Conservation (phyloP, 2,797 vertebrate species). For the Antennarius maculatus region DNA sequence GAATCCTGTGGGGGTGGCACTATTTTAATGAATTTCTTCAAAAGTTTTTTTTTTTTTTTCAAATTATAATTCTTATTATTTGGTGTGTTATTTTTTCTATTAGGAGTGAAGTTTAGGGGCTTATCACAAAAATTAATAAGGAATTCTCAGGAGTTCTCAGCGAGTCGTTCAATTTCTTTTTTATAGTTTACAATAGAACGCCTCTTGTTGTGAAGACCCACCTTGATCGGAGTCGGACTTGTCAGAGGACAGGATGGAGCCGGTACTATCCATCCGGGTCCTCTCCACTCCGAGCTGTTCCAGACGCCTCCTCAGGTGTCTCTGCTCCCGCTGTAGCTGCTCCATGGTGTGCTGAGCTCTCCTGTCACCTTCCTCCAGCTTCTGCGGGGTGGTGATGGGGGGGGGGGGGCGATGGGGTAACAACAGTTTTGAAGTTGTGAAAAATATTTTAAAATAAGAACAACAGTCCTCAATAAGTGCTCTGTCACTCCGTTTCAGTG, state of each 20-base stretch:
- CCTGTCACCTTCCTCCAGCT: constrained; percentile 91
- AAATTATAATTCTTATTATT: no score
- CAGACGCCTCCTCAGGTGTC: constrained; percentile 92
- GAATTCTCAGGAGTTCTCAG: no score
- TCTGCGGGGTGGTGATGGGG: constrained; percentile 69
- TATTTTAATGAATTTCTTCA: no score
- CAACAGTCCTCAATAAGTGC: constrained; percentile 13
- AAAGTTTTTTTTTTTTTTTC: no score
- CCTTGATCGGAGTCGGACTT: constrained; percentile 93
- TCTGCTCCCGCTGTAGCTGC: constrained; percentile 92
- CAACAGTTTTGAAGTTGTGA: not conserved
- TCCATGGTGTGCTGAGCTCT: constrained; percentile 91
- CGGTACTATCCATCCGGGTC: constrained; percentile 89
- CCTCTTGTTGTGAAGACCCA: constrained; percentile 62
- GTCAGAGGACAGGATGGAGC: constrained; percentile 87
- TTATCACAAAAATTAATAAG: no score
- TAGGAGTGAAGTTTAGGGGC: no score
- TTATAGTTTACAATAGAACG: no score
- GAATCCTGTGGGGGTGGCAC: no score
- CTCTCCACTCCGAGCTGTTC: constrained; percentile 93
- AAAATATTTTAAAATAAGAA: not conserved
- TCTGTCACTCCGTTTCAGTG: constrained; percentile 22
- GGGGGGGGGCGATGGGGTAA: not conserved
- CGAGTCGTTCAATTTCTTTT: no score
- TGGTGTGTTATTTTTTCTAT: no score